These are phyloP conservation scores for Thecophora atra DNA, from an alignment of 2,888 invertebrate genomes.

Conservation along the genomic window DNA sequence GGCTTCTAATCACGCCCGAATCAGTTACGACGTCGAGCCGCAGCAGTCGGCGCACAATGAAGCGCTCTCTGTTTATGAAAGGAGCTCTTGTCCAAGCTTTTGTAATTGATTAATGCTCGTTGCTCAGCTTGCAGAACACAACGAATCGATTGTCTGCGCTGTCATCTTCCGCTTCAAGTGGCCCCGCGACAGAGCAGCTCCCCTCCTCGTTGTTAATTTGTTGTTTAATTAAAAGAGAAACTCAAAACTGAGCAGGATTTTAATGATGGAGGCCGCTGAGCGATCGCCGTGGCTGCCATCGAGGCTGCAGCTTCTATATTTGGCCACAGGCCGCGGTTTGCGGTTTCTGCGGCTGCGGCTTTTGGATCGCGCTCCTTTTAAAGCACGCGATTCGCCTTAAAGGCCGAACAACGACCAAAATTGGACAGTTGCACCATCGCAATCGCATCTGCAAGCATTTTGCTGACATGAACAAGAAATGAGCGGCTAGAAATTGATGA, in stretches of 20 bases:
- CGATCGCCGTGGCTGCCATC: background rate
- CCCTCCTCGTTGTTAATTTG: background rate
- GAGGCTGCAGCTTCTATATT: constrained; percentile 7
- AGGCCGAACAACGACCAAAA: constrained; percentile 23
- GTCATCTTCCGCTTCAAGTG: constrained; percentile 6
- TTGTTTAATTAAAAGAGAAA: constrained; percentile 30
- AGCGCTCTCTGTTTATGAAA: background rate
- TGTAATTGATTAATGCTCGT: background rate
- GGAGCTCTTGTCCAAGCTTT: background rate
- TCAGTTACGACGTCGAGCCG: constrained; percentile 34
- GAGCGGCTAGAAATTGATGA: constrained; percentile 8
- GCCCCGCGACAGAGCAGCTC: background rate
- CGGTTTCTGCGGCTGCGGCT: constrained; percentile 21
- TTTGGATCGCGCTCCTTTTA: constrained; percentile 27
- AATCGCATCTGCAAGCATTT: background rate
- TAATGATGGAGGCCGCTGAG: background rate
- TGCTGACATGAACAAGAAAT: constrained; percentile 9
- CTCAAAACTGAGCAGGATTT: background rate
- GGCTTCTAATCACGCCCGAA: constrained; percentile 17
- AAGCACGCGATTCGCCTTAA: constrained; percentile 1
- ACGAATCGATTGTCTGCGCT: constrained; percentile 24
- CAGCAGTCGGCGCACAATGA: background rate
- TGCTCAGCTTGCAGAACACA: background rate
- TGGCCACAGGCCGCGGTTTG: background rate
- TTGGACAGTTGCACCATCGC: constrained; percentile 22